These are phyloP conservation scores for Galbula dea DNA, from an alignment of 2,113 vertebrate species.

Conservation along the genomic window DNA sequence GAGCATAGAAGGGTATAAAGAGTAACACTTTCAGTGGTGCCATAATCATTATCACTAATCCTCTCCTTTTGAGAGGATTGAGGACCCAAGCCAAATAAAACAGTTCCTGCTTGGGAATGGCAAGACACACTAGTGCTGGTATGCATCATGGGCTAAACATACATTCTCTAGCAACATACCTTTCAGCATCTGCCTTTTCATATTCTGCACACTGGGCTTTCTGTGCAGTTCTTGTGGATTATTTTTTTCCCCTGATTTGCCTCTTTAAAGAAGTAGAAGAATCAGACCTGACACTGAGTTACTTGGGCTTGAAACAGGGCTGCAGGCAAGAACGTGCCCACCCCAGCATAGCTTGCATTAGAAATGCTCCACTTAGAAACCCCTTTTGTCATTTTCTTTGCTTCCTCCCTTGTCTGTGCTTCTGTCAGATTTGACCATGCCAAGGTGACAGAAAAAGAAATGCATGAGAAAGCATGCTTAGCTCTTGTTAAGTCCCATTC, in stretches of 20 bases:
- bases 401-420: background rate
- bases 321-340: background rate
- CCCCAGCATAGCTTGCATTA: background rate
- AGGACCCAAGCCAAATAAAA: background rate
- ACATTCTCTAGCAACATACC: background rate
- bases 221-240: too few relatives aligned
- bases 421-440: background rate
- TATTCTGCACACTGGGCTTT: background rate
- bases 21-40: background rate
- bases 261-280: background rate
- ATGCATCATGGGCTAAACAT: background rate
- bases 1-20: background rate
- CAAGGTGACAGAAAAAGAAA: background rate
- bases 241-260: background rate
- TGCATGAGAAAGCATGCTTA: background rate
- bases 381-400: background rate
- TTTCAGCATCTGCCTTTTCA: background rate
- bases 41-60: background rate
- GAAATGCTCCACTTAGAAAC: background rate
- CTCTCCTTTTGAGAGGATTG: background rate
- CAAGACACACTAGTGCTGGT: background rate
- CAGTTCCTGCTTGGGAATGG: background rate
- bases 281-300: background rate
- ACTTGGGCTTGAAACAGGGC: background rate
- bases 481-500: background rate